These are phyloP conservation scores for Jacana jacana DNA, from an alignment of 2,113 vertebrate genomes.

Conservation along the genomic window DNA sequence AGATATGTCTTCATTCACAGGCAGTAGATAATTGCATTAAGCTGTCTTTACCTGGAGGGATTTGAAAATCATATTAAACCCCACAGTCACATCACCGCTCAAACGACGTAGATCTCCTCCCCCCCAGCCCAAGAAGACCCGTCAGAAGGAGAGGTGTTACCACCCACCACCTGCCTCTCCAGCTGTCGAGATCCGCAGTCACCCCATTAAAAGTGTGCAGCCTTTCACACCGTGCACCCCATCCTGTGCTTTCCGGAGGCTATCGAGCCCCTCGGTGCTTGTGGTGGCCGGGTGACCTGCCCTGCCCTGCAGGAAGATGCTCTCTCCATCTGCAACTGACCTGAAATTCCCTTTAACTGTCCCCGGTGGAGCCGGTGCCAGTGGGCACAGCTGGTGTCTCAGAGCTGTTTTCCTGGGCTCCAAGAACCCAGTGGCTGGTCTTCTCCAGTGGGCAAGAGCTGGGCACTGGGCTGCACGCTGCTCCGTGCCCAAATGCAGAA, in stretches of 20 bases:
- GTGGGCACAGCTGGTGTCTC: not conserved
- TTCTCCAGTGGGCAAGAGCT: not conserved
- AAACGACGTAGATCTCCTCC: not conserved
- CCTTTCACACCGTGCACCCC: not conserved
- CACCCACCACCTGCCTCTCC: not conserved
- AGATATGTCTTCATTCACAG: not conserved
- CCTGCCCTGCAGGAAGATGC: not conserved
- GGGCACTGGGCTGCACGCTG: not conserved
- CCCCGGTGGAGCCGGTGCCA: not conserved
- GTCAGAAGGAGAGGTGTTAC: not conserved
- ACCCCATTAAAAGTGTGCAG: not conserved
- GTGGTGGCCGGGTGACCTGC: not conserved
- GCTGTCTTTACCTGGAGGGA: not conserved
- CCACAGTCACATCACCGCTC: not conserved
- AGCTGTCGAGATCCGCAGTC: not conserved
- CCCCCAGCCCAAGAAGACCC: not conserved
- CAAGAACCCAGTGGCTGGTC: fast-evolving
- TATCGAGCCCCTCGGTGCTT: not conserved
- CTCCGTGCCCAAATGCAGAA: not conserved
- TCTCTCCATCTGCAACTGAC: not conserved
- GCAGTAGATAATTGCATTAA: not conserved
- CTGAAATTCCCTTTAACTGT: not conserved
- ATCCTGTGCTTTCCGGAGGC: not conserved
- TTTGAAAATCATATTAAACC: not conserved
- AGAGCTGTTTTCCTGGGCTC: not conserved